Percentiles rank a stretch among this genome's conserved stretches.
Evolutionary conservation across 2,797 vertebrate species (phyloP).

Genomic region (Novumbra hubbsi): DNA sequence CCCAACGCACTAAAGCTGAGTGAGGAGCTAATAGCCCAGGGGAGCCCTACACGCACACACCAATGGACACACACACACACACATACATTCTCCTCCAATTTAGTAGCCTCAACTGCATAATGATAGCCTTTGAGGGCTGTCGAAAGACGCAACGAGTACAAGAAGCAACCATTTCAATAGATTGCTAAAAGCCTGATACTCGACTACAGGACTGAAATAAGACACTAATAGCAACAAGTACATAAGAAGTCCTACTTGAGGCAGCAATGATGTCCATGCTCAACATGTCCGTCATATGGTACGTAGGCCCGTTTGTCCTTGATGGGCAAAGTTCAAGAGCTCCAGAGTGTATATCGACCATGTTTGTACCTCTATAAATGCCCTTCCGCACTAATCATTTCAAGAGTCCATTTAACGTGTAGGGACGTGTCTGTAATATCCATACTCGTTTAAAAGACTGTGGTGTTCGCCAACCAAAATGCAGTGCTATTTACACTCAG

Average conservation of each 20-base stretch:
- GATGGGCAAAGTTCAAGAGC: neutral
- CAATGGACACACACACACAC: conserved; percentile 13
- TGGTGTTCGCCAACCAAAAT: neutral
- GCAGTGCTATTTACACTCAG: neutral
- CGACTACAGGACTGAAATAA: neutral
- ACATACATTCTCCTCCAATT: conserved; percentile 17
- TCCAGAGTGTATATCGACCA: neutral
- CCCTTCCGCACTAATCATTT: neutral
- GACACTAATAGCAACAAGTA: neutral
- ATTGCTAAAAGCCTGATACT: neutral
- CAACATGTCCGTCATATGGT: neutral
- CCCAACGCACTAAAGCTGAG: conserved; percentile 7
- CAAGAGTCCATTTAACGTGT: neutral
- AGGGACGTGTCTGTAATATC: neutral
- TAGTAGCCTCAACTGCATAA: conserved; percentile 46
- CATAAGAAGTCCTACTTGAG: neutral
- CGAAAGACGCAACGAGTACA: conserved; percentile 35
- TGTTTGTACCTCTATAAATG: neutral
- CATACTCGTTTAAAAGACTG: no score
- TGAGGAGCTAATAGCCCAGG: conserved; percentile 11
- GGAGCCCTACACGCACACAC: conserved; percentile 21
- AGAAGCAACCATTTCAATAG: conserved; percentile 17
- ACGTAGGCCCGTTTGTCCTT: neutral
- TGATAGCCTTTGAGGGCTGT: conserved; percentile 16
- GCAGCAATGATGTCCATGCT: neutral